Conservation (phyloP, 2,888 invertebrate genomes). For the Drosophila mimica region DNA sequence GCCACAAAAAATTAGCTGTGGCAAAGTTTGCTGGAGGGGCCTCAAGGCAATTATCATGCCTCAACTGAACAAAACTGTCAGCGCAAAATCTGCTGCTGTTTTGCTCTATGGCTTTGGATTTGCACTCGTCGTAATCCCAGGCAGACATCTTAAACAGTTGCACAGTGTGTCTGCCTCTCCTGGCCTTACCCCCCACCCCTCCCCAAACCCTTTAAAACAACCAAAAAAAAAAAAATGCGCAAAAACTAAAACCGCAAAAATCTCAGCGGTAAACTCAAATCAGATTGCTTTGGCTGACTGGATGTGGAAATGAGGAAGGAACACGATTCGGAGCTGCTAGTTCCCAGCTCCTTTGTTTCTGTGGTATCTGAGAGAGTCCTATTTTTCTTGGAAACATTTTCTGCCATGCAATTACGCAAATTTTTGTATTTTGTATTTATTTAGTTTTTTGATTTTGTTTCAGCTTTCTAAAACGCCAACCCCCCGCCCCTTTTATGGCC, state of each 20-base stretch:
- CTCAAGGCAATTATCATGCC: constrained; percentile 53
- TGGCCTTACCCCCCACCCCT: too few relatives aligned
- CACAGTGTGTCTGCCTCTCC: neutral
- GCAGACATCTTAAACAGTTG: constrained; percentile 49
- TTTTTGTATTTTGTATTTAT: neutral
- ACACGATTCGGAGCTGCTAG: neutral
- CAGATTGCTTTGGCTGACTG: constrained; percentile 19
- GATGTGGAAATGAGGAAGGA: neutral
- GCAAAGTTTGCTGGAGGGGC: constrained; percentile 24
- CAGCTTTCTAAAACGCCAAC: neutral
- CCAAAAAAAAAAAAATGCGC: constrained; percentile 27
- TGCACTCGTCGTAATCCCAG: constrained; percentile 41
- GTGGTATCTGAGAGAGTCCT: constrained; percentile 1
- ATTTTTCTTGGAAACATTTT: constrained; percentile 1
- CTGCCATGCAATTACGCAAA: constrained; percentile 9
- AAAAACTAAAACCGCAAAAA: constrained; percentile 49
- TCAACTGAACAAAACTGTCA: constrained; percentile 37
- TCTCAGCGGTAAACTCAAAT: constrained; percentile 10
- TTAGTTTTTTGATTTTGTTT: neutral
- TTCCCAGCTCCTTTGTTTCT: neutral
- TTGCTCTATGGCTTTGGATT: constrained; percentile 9
- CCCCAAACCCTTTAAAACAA: neutral
- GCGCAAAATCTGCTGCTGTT: constrained; percentile 29
- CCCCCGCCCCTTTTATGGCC: neutral
- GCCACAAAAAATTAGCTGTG: constrained; percentile 12